Evolutionary conservation across 2,888 invertebrate genomes (phyloP), one percentile per base, ranked within the genome.

Genomic region (Cosmopolites sordidus): DNA sequence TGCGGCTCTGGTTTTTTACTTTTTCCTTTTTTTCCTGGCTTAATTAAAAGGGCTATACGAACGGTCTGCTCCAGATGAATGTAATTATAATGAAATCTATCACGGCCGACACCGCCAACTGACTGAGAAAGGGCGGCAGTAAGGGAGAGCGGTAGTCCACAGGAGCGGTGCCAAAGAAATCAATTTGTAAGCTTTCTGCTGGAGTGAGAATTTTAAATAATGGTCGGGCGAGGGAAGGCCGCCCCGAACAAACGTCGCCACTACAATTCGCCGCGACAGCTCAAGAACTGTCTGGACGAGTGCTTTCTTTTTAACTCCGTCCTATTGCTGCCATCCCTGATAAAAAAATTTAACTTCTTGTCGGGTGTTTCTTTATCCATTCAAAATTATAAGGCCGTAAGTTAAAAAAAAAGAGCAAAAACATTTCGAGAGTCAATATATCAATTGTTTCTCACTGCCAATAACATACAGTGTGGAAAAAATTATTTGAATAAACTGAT

Each of bases 21-120:
- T 22, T 22, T 8, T 22, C 22, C 22, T 8, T 22, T 22, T 22
- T 22, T 22, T 22, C n/a, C 22, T 5, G 8, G 8, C 66, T 68
- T 69, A 70, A 70, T 70, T 69, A 69, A 69, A 66, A 65, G 45
- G 22, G 4, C 22, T 8, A 8, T 22, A 37, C 62, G 58, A 64
- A 62, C 43, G 60, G 62, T 60, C 60, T 59, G 64, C 62, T 60
- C 62, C 64, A 64, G 66, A 70, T 69, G 71, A 73, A 71, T 70
- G 69, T 68, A 71, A 72, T 72, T 72, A 70, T 70, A 69, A 70
- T 64, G 68, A 71, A 72, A 72, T 71, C 70, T 70, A 69, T 70
- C 69, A 70, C 65, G 62, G 59, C 63, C 62, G 62, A 64, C 63
- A 68, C 64, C 60, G 60, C 64, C 62, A 63, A 64, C 63, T 59